These are phyloP conservation scores for Trilocha varians DNA, from an alignment of 2,888 invertebrate species.

Conservation along the genomic window DNA sequence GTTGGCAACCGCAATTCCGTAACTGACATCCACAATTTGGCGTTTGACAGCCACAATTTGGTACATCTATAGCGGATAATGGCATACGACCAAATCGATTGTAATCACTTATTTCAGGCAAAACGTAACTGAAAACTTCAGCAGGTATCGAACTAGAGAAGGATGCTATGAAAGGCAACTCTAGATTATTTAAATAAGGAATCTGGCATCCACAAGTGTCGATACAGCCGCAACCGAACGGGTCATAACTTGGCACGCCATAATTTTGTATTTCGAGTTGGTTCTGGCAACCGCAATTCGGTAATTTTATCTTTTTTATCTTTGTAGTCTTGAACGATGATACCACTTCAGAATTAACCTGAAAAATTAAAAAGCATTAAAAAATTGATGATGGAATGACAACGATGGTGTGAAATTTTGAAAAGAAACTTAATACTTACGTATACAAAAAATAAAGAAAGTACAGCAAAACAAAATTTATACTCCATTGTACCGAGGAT, in stretches of 20 bases:
- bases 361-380: background rate
- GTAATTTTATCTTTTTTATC: conserved; percentile 2
- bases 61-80: background rate
- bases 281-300: conserved; percentile 13
- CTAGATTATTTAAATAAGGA: background rate
- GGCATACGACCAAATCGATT: background rate
- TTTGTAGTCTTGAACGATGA: conserved; percentile 4
- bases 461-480: too few relatives aligned
- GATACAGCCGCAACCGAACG: background rate
- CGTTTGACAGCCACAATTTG: background rate
- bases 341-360: conserved; percentile 6
- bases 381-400: too few relatives aligned
- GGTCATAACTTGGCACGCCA: background rate
- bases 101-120: background rate
- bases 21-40: conserved; percentile 12
- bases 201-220: conserved; percentile 11
- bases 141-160: background rate
- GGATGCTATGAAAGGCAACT: background rate
- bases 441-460: too few relatives aligned
- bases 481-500: too few relatives aligned
- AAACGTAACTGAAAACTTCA: background rate
- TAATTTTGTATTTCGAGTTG: conserved; percentile 5
- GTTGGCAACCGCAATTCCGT: conserved; percentile 6
- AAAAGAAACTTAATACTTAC: too few relatives aligned
- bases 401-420: too few relatives aligned